Evolutionary conservation across 2,113 vertebrate species (phyloP).

Genomic region (Oncorhynchus keta): DNA sequence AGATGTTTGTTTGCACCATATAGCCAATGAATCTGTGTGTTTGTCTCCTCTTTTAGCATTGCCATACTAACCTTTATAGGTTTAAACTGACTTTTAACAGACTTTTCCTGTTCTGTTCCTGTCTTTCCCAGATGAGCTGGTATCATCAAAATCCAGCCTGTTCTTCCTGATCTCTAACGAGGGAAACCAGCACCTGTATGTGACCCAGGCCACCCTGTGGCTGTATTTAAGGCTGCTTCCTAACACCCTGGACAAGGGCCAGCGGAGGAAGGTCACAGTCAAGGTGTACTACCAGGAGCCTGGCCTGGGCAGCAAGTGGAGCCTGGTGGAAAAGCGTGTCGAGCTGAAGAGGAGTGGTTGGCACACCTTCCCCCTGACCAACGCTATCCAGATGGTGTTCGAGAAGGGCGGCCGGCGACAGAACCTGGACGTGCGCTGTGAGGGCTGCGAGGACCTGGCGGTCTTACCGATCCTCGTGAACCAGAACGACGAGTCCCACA

Average conservation of each 20-base stretch:
- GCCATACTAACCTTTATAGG: too few relatives aligned
- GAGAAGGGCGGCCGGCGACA: constrained; percentile 86
- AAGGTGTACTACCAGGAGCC: constrained; percentile 93
- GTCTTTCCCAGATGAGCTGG: constrained; percentile 82
- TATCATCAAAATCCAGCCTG: constrained; percentile 90
- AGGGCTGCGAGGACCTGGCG: constrained; percentile 84
- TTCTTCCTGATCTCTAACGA: constrained; percentile 95
- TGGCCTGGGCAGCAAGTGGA: constrained; percentile 83
- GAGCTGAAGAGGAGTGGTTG: constrained; percentile 94
- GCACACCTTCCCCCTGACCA: constrained; percentile 92
- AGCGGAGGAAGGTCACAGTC: constrained; percentile 85
- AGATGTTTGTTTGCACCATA: not conserved
- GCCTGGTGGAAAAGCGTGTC: constrained; percentile 90
- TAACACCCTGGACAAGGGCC: constrained; percentile 78
- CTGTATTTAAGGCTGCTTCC: constrained; percentile 93
- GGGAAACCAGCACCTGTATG: constrained; percentile 92
- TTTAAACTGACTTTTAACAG: not conserved
- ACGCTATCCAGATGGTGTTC: constrained; percentile 86
- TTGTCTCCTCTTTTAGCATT: not conserved
- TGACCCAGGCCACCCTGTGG: constrained; percentile 92
- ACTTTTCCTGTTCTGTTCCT: constrained; percentile 16
- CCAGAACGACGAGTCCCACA: constrained; percentile 86
- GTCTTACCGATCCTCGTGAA: constrained; percentile 84
- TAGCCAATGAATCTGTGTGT: not conserved
- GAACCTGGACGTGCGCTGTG: constrained; percentile 92